Percentiles rank a stretch among this genome's conserved stretches.
These are phyloP conservation scores for Sarcophaga bullata DNA, from an alignment of 1,140 invertebrate genomes.

Conservation along the genomic window DNA sequence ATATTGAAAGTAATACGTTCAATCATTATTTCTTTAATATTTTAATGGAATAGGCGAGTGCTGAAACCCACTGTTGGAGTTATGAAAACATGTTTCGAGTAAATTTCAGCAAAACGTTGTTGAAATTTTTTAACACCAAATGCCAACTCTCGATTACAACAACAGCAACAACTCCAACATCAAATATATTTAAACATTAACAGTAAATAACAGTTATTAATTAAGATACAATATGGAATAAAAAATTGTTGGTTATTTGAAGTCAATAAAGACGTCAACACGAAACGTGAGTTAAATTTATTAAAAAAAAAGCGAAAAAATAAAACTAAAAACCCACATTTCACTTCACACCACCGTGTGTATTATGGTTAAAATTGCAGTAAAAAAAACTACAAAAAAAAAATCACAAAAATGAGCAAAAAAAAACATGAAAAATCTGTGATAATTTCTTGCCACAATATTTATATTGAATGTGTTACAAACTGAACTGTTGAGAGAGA, in stretches of 20 bases:
- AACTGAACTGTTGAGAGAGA: not conserved
- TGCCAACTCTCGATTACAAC: too few relatives aligned
- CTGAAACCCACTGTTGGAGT: too few relatives aligned
- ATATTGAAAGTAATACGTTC: too few relatives aligned
- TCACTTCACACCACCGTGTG: not conserved
- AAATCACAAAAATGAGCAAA: not conserved
- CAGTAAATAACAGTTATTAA: conserved; percentile 31
- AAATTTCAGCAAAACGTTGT: too few relatives aligned
- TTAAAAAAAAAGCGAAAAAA: not conserved
- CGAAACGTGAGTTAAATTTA: conserved; percentile 35
- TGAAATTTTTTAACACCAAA: too few relatives aligned
- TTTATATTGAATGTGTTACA: not conserved
- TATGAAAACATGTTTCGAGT: too few relatives aligned
- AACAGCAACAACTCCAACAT: not conserved
- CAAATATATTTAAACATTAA: not conserved
- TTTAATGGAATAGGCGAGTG: too few relatives aligned
- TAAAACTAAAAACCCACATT: not conserved
- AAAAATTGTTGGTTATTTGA: not conserved
- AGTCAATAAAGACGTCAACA: conserved; percentile 37
- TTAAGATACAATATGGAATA: conserved; percentile 31
- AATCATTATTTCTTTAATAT: too few relatives aligned
- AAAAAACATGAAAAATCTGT: not conserved
- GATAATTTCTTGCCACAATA: not conserved
- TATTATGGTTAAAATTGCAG: too few relatives aligned
- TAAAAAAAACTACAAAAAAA: not conserved